These are phyloP conservation scores for Archips xylosteana DNA, from an alignment of 2,888 invertebrate genomes.

Conservation along the genomic window DNA sequence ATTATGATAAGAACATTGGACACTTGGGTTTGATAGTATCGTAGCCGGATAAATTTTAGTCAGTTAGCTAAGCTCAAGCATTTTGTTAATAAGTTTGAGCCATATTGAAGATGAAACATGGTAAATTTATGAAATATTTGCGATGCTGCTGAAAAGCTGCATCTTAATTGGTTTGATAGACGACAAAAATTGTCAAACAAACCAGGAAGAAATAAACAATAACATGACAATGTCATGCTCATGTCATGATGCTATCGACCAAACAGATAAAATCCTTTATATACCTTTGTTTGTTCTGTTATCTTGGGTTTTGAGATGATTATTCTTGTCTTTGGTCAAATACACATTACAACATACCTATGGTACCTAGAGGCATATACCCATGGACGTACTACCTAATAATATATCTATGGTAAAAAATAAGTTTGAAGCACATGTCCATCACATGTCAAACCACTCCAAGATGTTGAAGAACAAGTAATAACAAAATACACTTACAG, in stretches of 20 bases:
- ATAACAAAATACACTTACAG: neutral
- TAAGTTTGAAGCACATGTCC: neutral
- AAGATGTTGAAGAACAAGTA: neutral
- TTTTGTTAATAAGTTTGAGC: neutral
- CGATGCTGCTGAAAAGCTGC: neutral
- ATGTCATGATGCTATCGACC: neutral
- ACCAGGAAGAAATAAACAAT: too few species aligned
- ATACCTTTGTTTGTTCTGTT: too few species aligned
- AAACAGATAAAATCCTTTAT: too few species aligned
- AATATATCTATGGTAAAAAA: neutral
- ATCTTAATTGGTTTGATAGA: neutral
- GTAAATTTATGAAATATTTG: neutral
- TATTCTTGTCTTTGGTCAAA: too few species aligned
- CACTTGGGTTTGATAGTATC: neutral
- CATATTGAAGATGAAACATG: neutral
- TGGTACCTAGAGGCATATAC: too few species aligned
- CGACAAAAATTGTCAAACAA: neutral
- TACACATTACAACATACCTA: too few species aligned
- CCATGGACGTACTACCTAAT: too few species aligned
- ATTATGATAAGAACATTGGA: neutral
- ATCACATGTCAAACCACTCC: neutral
- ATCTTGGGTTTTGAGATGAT: too few species aligned
- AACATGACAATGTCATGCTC: too few species aligned
- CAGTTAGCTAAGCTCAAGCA: neutral
- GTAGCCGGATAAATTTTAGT: constrained; percentile 1